A percentile compares a stretch with the other conserved stretches of the same genome.
phyloP scores from a whole-genome alignment of 2,888 invertebrate genomes.

The Cepaea hortensis region DNA sequence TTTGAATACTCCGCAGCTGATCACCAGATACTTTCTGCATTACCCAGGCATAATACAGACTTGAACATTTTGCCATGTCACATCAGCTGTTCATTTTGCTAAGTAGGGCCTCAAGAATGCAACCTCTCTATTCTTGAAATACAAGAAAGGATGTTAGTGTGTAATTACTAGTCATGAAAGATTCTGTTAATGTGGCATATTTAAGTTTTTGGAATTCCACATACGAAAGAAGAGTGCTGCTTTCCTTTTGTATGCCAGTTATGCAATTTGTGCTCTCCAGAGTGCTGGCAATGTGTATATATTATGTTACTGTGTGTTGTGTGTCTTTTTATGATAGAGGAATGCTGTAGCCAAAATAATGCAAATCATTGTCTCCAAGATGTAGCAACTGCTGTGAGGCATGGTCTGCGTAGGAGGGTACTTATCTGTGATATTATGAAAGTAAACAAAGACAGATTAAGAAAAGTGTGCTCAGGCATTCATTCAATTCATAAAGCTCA shows the following conservation, averaged over 20 bases:
- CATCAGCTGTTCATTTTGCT: constrained; percentile 27
- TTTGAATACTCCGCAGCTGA: no score
- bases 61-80: no score
- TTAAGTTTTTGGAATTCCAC: no score
- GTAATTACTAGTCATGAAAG: constrained; percentile 24
- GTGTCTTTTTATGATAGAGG: not conserved
- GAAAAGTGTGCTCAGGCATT: no score
- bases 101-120: constrained; percentile 31
- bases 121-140: constrained; percentile 23
- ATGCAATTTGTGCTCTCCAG: not conserved
- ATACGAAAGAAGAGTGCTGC: no score
- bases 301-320: not conserved
- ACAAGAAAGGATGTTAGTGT: not conserved
- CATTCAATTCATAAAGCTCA: not conserved
- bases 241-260: no score
- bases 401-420: constrained; percentile 17
- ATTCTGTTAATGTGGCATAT: not conserved
- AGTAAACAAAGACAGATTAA: not conserved
- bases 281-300: not conserved
- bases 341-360: not conserved
- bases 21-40: no score
- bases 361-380: constrained; percentile 9
- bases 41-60: not conserved
- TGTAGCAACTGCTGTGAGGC: not conserved
- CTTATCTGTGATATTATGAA: constrained; percentile 28